phyloP scores from a whole-genome alignment of 64 coral and sea anemone species.

The Montipora efflorescens region DNA sequence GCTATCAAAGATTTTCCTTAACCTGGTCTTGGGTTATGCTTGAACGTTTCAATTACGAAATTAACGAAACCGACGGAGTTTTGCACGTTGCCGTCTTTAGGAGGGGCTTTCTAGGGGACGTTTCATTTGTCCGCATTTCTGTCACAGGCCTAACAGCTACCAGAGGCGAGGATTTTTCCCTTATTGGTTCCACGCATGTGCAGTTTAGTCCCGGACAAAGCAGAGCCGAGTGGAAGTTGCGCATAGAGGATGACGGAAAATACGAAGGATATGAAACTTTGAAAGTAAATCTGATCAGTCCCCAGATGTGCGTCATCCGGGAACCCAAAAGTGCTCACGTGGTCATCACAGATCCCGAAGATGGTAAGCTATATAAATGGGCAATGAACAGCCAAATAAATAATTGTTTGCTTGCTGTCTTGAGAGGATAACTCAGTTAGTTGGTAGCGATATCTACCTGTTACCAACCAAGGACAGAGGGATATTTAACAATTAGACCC shows the following conservation, averaged over 20 bases:
- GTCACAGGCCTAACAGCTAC: constrained; percentile 65
- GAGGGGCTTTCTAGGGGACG: constrained; percentile 86
- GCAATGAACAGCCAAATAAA: too few relatives aligned
- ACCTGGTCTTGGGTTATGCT: constrained; percentile 85
- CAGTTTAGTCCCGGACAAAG: constrained; percentile 91
- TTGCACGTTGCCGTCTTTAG: constrained; percentile 58
- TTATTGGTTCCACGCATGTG: constrained; percentile 70
- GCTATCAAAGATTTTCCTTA: constrained; percentile 80
- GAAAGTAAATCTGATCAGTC: constrained; percentile 52
- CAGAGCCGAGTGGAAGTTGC: constrained; percentile 62
- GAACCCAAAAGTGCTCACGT: constrained; percentile 51
- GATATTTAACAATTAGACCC: too few relatives aligned
- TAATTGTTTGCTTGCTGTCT: too few relatives aligned
- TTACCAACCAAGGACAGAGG: too few relatives aligned
- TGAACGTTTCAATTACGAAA: constrained; percentile 53
- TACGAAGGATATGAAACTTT: constrained; percentile 81
- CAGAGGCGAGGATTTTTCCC: constrained; percentile 71
- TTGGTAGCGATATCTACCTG: too few relatives aligned
- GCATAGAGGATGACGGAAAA: constrained; percentile 73
- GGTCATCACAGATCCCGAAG: constrained; percentile 86
- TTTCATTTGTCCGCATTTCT: constrained; percentile 70
- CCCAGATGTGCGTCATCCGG: constrained; percentile 80
- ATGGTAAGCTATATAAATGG: constrained; percentile 63
- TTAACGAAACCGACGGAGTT: constrained; percentile 69
- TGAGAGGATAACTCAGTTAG: too few relatives aligned